A percentile compares a stretch with the other conserved stretches of the same genome.
Conservation (phyloP, 92 coral and sea anemone species). For the Palythoa grandiflora region DNA sequence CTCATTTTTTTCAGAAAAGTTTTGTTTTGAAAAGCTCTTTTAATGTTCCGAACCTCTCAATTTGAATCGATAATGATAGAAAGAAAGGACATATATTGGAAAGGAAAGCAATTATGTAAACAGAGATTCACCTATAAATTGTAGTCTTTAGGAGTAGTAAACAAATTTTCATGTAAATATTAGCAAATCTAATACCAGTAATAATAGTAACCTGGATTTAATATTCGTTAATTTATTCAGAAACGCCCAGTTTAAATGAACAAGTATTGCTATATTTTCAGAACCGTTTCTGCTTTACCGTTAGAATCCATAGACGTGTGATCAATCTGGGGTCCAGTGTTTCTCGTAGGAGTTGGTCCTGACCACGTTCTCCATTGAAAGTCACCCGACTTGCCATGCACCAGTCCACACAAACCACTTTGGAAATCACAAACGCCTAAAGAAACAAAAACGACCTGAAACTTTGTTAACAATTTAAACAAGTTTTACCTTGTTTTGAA, state of each 20-base stretch:
- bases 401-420: constrained; percentile 72
- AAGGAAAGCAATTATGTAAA: too few species aligned
- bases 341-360: constrained; percentile 81
- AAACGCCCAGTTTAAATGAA: not conserved
- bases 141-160: too few species aligned
- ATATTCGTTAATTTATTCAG: not conserved
- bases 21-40: too few species aligned
- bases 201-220: too few species aligned
- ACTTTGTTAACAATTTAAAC: not conserved
- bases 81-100: too few species aligned
- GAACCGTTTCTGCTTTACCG: constrained; percentile 40
- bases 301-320: constrained; percentile 68
- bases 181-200: too few species aligned
- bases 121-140: too few species aligned
- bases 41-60: too few species aligned
- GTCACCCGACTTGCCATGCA: constrained; percentile 53
- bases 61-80: too few species aligned
- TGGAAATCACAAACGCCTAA: constrained; percentile 81
- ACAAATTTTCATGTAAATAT: too few species aligned
- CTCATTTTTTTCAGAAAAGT: too few species aligned
- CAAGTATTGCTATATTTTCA: not conserved
- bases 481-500: not conserved
- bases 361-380: constrained; percentile 73
- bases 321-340: constrained; percentile 86
- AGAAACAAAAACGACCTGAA: not conserved